Evolutionary conservation across 1,140 invertebrate genomes (phyloP), one percentile per base, ranked within the genome.

Genomic region (Zaprionus nigranus): DNA sequence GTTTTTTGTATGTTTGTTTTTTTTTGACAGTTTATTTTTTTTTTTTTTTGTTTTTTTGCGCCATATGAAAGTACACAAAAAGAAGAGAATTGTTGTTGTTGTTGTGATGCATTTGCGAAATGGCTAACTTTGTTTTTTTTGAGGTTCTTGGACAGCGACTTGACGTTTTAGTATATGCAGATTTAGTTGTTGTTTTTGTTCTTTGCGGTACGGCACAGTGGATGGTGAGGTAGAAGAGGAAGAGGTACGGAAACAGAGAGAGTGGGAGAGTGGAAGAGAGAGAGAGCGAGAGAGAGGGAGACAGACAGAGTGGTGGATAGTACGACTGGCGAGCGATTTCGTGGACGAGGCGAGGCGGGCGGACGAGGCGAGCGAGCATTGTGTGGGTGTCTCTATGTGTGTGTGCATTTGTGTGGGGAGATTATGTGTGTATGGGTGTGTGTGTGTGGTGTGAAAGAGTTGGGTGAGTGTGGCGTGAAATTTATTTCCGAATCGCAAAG

Each of bases 151-250:
- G 76, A 79, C 79, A 79, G 85, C 84, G 81, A 88, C 84, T 78
- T 83, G 70, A 87, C 84, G 66, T 84, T 88, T 88, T 88, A 88
- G 84, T 88, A 84, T 71, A 90, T 88, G 85, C 81, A 82, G 49
- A 77, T 77, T 73, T 59, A 73, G 59, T 77, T 77, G 61, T 30
- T 46, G 20, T 17, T 62, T 51, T 59, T 65, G 38, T 67, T 77
- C 20, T 77, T 77, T 73, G 63, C 73, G 30, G 17, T 67, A 77
- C 75, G 51, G 62, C 59, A 73, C 70, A 63, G 53, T 75, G 58
- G 24, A 43, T 43, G 68, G 53, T 67, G 64, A 43, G 54, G 46
- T 51, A 7, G 46, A 13, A 24, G 46, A 22, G 12, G 5, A 6
- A 58, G 6, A 78, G 75, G 71, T 66, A 78, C 58, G 63, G 78